Base-by-base conservation (phyloP, 2,113 vertebrate species). In the Blennius ocellaris region DNA sequence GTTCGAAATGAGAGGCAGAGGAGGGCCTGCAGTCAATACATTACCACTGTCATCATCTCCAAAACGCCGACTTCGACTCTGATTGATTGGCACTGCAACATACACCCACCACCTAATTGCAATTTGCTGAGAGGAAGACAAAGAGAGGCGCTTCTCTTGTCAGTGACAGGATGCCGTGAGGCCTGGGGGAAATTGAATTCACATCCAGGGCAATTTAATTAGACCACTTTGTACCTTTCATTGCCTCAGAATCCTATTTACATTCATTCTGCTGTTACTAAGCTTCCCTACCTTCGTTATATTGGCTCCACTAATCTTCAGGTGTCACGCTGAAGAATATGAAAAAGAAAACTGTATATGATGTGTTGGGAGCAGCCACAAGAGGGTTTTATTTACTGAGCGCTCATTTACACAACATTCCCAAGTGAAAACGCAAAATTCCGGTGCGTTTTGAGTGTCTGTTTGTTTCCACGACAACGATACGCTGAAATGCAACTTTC, bases 161-260 rank as follows among this genome's bases (percentile, higher is more conserved):
- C 84, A 69, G 65, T 60, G 84, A 75, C 80, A 81, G 78, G 78
- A 87, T 54, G 78, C 78, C 51, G 64, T 58, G 76, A 87, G 77
- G 79, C 76, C 78, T 38, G 57, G 64, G 64, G 78, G 84, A 86
- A 87, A 87, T 87, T 86, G 74, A 85, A 83, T 86, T 84, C 80
- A 65, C 83, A 80, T 80, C 14, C 68, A 85, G 78, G 70, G 64
- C 65, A 68, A 87, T 86, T 88, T 87, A 87, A 90, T 90, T 90
- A 82, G 83, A 87, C 66, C 84, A 90, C 88, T 87, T 90, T 91
- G 90, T 86, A 89, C 78, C 82, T 86, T 89, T 90, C 85, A 73
- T 41, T 69, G 81, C 65, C 0, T 63, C 81, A 40, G 73, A 83
- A 82, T 90, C 62, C 80, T 78, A 88, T 90, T 90, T 89, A 84